Base-by-base conservation (phyloP, 2,113 vertebrate species). In the Silurus glanis region DNA sequence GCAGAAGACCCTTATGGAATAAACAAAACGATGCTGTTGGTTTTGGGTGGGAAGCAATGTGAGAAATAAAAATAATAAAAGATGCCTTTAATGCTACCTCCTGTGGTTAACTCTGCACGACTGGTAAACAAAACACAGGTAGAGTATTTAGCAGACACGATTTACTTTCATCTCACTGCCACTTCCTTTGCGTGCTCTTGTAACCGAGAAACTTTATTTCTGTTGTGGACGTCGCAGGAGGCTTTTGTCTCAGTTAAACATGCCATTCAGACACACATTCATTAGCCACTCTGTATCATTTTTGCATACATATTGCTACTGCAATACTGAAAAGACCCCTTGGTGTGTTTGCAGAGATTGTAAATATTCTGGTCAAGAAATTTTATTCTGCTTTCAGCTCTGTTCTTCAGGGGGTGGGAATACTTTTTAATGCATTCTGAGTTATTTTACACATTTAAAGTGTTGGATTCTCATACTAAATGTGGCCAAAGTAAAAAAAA, bases 41-140 rank as follows among this genome's bases (percentile, higher is more conserved):
- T 90, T 90, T 91, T 58, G 17, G 78, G 80, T 66, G 59, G 80
- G 74, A 85, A 80, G 47, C 45, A 86, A 90, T 49, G 2, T 23
- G 86, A 85, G 71, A 64, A 84, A 83, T 87, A 66, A 49, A 47
- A 76, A 69, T 80, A 47, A 56, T 83, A 87, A 89, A 82, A 85
- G 19, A 58, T 71, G 67, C 90, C 90, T 94, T 93, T 93, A 92
- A 93, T 93, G 89, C 92, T 92, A 92, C 92, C 90, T 91, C 90
- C 88, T 89, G 83, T 51, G 88, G 85, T 85, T 90, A 92, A 92
- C 87, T 91, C 59, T 61, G 90, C 91, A 78, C 83, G 92, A 91
- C 90, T 87, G 86, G 86, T 81, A 91, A 93, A 93, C 90, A 93
- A 93, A 93, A 92, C 91, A 92, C 90, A 87, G 55, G 82, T 90